Percentiles rank a stretch among this genome's conserved stretches.
phyloP scores from a whole-genome alignment of 1,140 invertebrate genomes.

The Wasmannia auropunctata region DNA sequence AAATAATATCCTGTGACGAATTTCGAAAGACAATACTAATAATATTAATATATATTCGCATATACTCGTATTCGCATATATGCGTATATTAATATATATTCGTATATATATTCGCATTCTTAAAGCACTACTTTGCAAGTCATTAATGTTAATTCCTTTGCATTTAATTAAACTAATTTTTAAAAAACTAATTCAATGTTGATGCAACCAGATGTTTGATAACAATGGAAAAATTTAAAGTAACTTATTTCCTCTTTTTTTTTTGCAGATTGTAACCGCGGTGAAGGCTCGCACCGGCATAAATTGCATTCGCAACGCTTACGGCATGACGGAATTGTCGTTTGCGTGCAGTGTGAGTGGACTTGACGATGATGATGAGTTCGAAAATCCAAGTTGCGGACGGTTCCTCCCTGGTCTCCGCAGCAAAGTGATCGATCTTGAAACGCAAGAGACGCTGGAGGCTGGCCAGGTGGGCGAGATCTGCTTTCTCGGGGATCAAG shows the following conservation, averaged over 20 bases:
- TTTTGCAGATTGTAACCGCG: background rate
- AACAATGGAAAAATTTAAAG: background rate
- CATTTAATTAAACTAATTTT: constrained; percentile 4
- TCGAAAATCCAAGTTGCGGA: background rate
- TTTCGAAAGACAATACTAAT: background rate
- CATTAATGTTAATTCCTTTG: background rate
- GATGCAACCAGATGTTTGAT: background rate
- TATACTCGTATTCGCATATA: too few species aligned
- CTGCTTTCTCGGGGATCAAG: constrained; percentile 77
- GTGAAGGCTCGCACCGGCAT: constrained; percentile 59
- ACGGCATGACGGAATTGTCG: constrained; percentile 90
- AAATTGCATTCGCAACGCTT: constrained; percentile 86
- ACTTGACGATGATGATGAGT: background rate
- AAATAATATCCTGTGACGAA: background rate
- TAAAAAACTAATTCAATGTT: background rate
- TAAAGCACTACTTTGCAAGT: background rate
- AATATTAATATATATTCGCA: background rate
- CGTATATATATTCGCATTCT: too few species aligned
- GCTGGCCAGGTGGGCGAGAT: constrained; percentile 82
- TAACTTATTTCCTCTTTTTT: background rate
- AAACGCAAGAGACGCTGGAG: constrained; percentile 79
- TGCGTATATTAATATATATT: too few species aligned
- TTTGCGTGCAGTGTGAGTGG: constrained; percentile 70
- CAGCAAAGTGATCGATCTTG: constrained; percentile 78
- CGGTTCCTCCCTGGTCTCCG: constrained; percentile 17